Evolutionary conservation across 2,888 invertebrate species (phyloP).

Genomic region (Anticlea derivata): DNA sequence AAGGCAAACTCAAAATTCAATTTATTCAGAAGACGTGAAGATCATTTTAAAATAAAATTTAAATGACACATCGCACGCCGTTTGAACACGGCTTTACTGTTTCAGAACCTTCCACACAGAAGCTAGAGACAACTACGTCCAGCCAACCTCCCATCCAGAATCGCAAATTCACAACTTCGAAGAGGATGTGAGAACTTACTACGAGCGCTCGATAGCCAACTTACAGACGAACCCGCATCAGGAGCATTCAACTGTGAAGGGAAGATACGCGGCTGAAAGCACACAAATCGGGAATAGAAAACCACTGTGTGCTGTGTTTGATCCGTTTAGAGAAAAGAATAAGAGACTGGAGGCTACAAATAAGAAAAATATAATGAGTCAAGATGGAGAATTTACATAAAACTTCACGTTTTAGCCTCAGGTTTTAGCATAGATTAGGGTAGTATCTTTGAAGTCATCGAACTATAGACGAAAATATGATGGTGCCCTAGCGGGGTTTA

Average conservation of each 20-base stretch:
- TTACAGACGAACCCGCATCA: slow-evolving; percentile 48
- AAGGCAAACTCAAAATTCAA: no score
- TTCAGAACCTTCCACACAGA: slow-evolving; percentile 72
- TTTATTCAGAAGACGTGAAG: no score
- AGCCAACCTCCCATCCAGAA: slow-evolving; percentile 45
- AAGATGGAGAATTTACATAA: not conserved
- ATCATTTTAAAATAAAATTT: no score
- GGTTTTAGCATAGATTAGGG: no score
- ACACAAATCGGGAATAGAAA: slow-evolving; percentile 55
- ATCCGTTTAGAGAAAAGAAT: slow-evolving; percentile 59
- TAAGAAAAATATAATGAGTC: slow-evolving; percentile 28
- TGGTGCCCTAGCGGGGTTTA: no score
- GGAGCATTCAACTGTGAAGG: slow-evolving; percentile 46
- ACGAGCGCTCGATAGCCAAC: slow-evolving; percentile 46
- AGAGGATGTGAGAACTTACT: slow-evolving; percentile 54
- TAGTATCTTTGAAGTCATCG: no score
- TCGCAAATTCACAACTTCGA: slow-evolving; percentile 57
- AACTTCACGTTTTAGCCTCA: no score
- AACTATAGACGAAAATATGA: no score
- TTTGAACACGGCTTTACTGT: no score
- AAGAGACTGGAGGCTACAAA: slow-evolving; percentile 48
- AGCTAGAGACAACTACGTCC: slow-evolving; percentile 60
- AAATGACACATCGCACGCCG: no score
- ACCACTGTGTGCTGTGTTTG: slow-evolving; percentile 58
- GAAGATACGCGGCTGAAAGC: slow-evolving; percentile 55